Evolutionary conservation across 1,140 invertebrate genomes (phyloP), one percentile per base, ranked within the genome.

Genomic region (Bombus waltoni): DNA sequence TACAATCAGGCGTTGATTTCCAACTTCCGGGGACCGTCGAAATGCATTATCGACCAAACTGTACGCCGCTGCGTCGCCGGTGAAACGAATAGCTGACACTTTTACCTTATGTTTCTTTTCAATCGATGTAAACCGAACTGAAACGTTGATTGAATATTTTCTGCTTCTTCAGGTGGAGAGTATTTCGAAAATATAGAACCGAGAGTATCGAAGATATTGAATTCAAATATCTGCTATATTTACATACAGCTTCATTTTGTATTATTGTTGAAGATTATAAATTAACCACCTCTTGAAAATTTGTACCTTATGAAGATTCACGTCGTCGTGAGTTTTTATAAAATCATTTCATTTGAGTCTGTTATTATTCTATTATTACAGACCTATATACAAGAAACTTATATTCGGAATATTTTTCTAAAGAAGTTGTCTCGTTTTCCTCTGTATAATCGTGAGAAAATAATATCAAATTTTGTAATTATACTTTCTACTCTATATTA

Each of bases 31-130:
- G 4, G 13, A 0, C 35, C 15, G 40, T 40, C 38, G 22, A 40
- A 62, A 32, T 71, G 68, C 5, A 40, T 15, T 71, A 40, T 71
- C 38, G 38, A 40, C 25, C 10, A 40, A 40, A 71, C 22, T 28
- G 4, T 6, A 40, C 38, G 68, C 5, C 18, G 47, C 6, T 53
- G 6, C 18, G 6, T 53, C 47, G 1, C 5, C 68, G 1, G 1
- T 71, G 68, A 71, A 71, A 71, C 22, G 38, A 71, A 40, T 40
- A 71, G n/a, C 32, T 66, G 32, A 40, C 35, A 71, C 68, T 71
- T 71, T 71, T 71, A 40, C 25, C 1, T 40, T 71, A 22, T 38
- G 22, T 68, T 38, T 38, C 11, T 28, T 71, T 40, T 11, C 10
- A 11, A 71, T 40, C 25, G 38, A 28, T 40, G 28, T 28, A 5